A percentile compares a stretch with the other conserved stretches of the same genome.
phyloP scores from a whole-genome alignment of 2,797 vertebrate genomes.

The Capromys pilorides region DNA sequence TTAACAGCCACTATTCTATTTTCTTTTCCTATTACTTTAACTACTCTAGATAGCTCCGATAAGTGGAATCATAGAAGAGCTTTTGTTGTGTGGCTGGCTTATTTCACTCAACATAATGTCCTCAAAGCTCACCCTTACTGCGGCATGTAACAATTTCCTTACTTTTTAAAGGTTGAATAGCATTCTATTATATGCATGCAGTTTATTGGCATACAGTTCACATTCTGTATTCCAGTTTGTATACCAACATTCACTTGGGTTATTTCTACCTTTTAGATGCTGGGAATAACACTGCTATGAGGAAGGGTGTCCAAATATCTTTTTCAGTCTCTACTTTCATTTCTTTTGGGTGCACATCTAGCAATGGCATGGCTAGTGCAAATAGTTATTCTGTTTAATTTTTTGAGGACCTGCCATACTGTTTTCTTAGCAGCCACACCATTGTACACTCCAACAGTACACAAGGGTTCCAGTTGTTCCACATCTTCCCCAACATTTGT shows the following conservation, averaged over 20 bases:
- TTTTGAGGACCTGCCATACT: neutral
- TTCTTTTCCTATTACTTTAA: neutral
- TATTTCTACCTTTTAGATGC: neutral
- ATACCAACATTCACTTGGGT: neutral
- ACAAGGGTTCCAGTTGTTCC: neutral
- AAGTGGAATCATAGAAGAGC: neutral
- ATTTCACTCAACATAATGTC: neutral
- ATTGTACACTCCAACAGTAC: neutral
- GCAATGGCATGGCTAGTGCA: neutral
- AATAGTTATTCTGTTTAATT: neutral
- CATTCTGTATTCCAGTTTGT: neutral
- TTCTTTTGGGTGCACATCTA: neutral
- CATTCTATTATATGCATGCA: neutral
- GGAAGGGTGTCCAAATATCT: neutral
- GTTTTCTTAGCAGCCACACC: neutral
- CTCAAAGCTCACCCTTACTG: neutral
- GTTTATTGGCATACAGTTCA: neutral
- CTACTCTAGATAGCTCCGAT: neutral
- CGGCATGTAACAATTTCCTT: neutral
- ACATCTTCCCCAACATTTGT: neutral
- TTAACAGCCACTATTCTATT: neutral
- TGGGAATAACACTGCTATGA: neutral
- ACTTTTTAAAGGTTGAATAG: neutral
- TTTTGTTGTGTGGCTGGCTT: neutral
- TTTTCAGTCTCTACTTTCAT: neutral